Conservation (phyloP, 2,113 vertebrate species). For the Euleptes europaea region DNA sequence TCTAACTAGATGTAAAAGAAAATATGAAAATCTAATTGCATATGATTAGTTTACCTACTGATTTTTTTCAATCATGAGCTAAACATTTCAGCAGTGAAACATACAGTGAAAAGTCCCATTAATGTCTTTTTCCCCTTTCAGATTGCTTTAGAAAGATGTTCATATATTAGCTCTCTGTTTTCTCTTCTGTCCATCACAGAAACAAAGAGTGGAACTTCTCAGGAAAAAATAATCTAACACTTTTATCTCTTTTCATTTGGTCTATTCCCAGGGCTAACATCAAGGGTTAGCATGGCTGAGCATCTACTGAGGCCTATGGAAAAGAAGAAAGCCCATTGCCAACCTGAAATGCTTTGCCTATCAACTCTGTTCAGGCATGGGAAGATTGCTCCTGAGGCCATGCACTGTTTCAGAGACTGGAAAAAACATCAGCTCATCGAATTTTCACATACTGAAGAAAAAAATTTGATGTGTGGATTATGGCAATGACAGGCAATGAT, state of each 20-base stretch:
- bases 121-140: neutral
- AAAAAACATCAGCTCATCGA: neutral
- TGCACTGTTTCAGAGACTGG: neutral
- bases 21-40: neutral
- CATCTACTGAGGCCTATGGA: too few relatives aligned
- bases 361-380: too few relatives aligned
- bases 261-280: neutral
- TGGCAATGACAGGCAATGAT: neutral
- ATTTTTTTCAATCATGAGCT: neutral
- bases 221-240: neutral
- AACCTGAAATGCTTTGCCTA: too few relatives aligned
- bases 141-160: neutral
- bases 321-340: too few relatives aligned
- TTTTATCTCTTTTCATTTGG: neutral
- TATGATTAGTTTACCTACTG: neutral
- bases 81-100: neutral
- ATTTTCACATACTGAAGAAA: neutral
- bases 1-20: neutral
- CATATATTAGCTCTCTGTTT: neutral
- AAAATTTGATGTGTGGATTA: neutral
- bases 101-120: neutral
- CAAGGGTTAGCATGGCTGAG: too few relatives aligned
- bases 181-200: slow-evolving; percentile 14
- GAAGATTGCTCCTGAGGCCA: neutral
- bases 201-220: neutral